Evolutionary conservation across 2,888 invertebrate genomes (phyloP), one percentile per base, ranked within the genome.

Genomic region (Pyrochroa serraticornis): DNA sequence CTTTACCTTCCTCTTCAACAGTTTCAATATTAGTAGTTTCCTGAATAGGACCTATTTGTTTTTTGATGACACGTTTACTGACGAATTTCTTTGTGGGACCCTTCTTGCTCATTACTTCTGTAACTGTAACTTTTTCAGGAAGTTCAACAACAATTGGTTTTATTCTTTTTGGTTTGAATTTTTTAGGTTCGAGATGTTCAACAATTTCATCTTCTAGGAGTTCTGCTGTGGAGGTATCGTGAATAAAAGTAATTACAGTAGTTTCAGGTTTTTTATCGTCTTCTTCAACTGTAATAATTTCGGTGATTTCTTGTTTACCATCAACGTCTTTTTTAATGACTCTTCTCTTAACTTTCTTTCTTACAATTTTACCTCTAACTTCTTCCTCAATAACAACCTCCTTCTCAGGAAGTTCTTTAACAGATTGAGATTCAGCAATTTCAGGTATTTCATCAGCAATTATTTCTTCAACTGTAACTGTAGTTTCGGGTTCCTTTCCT

Each of bases 261-360:
- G 78, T 74, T 42, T 76, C 71, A 8, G 74, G 80, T 57, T 76
- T 34, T 60, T 80, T 76, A 42, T 77, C 80, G 51, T 81, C 81
- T 71, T 81, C 80, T 58, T 80, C 79, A 44, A 79, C 69, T 0
- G 80, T 81, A 61, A 79, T 75, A 58, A 83, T 80, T 73, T 79
- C 80, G 45, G 69, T 66, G 32, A 67, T 59, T 71, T 77, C 67
- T 63, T 71, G 35, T 5, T 22, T 22, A 22, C 22, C 22, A 22
- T 22, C 22, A 22, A 22, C 22, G 22, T 63, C 71, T 60, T 77
- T 79, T 57, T 71, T 77, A 30, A 71, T 69, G 1, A 68, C 62
- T n/a, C 69, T 69, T 61, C 71, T 73, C 38, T 70, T 72, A 51
- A 22, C 5, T 22, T 22, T 22, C 22, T 22, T 22, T 22, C 22